Percentiles rank a stretch among this genome's conserved stretches.
Conservation (phyloP, 2,888 invertebrate species). For the Alviniconcha strummeri region DNA sequence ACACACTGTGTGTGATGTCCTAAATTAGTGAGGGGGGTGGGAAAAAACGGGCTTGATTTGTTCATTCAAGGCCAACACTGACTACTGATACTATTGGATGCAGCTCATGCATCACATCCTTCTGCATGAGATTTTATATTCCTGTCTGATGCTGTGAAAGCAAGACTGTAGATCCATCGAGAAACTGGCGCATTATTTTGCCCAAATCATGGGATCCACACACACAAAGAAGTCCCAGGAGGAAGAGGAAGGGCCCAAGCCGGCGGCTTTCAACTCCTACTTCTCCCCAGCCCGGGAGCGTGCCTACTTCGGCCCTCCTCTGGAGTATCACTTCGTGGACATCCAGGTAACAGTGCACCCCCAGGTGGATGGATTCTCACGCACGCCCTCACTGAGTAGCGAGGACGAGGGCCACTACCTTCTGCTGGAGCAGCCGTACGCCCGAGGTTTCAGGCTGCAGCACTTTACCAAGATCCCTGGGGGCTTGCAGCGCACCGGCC, state of each 20-base stretch:
- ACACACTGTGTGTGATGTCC: too few species aligned
- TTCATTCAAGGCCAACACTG: too few species aligned
- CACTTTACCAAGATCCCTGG: conserved; percentile 25
- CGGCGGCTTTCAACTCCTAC: conserved; percentile 21
- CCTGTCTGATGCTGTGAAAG: too few species aligned
- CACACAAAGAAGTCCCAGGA: conserved; percentile 21
- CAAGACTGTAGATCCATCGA: too few species aligned
- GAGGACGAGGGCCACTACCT: conserved; percentile 27
- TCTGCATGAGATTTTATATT: too few species aligned
- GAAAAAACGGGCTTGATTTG: too few species aligned
- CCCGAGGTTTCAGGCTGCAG: conserved; percentile 12
- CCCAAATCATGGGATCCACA: conserved; percentile 17
- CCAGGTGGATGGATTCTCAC: conserved; percentile 21
- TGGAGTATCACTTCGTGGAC: conserved; percentile 27
- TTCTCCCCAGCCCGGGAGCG: conserved; percentile 24
- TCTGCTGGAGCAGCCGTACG: conserved; percentile 25
- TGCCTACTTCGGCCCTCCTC: conserved; percentile 18
- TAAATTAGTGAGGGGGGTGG: too few species aligned
- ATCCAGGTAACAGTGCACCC: conserved; percentile 18
- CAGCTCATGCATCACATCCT: too few species aligned
- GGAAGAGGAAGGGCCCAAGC: neutral
- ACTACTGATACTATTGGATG: too few species aligned
- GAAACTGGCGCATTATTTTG: too few species aligned
- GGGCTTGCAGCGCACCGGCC: conserved; percentile 17
- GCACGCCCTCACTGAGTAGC: conserved; percentile 25